Percentiles rank a stretch among this genome's conserved stretches.
Conservation (phyloP, 2,888 invertebrate species). For the Torymus aiolomorphi region DNA sequence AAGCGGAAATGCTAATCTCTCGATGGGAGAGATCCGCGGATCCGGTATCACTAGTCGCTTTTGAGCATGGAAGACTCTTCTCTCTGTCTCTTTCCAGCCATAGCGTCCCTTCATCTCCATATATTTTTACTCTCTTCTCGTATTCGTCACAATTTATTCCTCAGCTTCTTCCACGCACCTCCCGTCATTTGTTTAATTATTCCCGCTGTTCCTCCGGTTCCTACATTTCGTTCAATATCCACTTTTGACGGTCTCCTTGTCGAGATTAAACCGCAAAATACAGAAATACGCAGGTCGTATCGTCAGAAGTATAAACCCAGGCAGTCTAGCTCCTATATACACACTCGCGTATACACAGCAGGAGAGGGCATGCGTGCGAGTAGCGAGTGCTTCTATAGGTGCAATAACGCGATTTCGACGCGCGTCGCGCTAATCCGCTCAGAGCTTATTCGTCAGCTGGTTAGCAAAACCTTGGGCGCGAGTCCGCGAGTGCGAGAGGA, state of each 20-base stretch:
- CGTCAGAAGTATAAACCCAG: neutral
- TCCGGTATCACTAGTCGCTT: slow-evolving; percentile 58
- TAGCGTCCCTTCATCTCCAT: slow-evolving; percentile 6
- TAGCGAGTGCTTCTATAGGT: slow-evolving; percentile 53
- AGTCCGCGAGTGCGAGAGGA: neutral
- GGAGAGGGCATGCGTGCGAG: too few relatives aligned
- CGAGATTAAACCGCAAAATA: neutral
- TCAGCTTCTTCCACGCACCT: neutral
- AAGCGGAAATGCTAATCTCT: slow-evolving; percentile 75
- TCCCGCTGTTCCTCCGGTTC: neutral
- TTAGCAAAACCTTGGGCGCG: slow-evolving; percentile 59
- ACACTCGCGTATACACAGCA: too few relatives aligned
- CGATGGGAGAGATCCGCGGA: slow-evolving; percentile 69
- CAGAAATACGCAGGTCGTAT: neutral
- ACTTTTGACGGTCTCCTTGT: too few relatives aligned
- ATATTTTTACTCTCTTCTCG: neutral
- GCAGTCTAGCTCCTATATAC: neutral
- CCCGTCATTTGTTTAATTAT: slow-evolving; percentile 38
- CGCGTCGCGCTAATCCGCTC: slow-evolving; percentile 68
- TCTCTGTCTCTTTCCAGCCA: slow-evolving; percentile 50
- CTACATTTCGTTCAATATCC: neutral
- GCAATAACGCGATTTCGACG: slow-evolving; percentile 67
- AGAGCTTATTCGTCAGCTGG: slow-evolving; percentile 64
- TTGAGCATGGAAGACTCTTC: slow-evolving; percentile 61
- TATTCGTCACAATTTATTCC: slow-evolving; percentile 25